Base-by-base conservation (phyloP, 2,797 vertebrate genomes). In the Huso huso region DNA sequence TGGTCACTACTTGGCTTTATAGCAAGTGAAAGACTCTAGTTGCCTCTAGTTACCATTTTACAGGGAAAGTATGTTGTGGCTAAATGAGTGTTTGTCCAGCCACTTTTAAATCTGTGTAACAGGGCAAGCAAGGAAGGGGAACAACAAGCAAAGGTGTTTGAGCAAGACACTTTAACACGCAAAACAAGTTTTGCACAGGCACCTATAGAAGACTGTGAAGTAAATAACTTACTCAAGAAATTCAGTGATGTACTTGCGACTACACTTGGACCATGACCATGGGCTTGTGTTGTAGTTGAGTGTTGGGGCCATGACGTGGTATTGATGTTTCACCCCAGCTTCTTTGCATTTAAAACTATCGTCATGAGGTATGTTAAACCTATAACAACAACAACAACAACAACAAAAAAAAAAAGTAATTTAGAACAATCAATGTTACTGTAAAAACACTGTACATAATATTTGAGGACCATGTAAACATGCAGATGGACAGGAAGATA, bases 201-300 rank as follows among this genome's bases (percentile, higher is more conserved):
- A 66, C 18, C 10, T 8, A 51, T 23, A 50, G 12, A 68, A 37
- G 10, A 49, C 49, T 37, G 3, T 9, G 8, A 68, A 66, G 5
- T 64, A 61, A 64, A 61, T 74, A 4, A 96, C 95, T 78, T 89
- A 98, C 96, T 98, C 96, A 10, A 99, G 87, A 81, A 99, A 99
- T 77, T 98, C 94, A 0, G 96, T 98, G 79, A 99, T 95, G 72
- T 97, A 95, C 79, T 97, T 99, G 81, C 94, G 93, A 81, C 96
- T 99, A 81, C 96, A 99, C 78, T 94, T 95, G 80, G 96, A 99
- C 96, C 96, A 99, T 51, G 94, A 93, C 96, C 96, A 99, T 49
- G 96, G 96, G 74, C 85, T 95, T 63, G 95, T 96, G 77, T 98
- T 91, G 7, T 97, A 94, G 84, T 95, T 98, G 80, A 99, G 92